Conservation (phyloP, 2,888 invertebrate species). For the Lypha dubia region DNA sequence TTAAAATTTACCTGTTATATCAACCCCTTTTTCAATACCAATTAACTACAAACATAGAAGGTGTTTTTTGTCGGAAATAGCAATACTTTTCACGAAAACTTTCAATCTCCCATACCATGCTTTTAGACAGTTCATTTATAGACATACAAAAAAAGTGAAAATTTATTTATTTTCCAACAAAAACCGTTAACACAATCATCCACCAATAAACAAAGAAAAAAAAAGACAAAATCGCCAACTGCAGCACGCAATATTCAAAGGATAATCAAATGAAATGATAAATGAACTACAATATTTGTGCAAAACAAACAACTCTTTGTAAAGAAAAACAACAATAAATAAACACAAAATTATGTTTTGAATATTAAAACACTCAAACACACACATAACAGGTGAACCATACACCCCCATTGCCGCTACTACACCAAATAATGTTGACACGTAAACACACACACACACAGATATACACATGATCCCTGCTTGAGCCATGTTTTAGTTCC, state of each 20-base stretch:
- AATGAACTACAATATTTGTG: constrained; percentile 51
- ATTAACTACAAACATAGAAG: constrained; percentile 35
- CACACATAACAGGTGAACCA: constrained; percentile 24
- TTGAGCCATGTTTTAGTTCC: constrained; percentile 41
- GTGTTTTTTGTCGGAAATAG: constrained; percentile 70
- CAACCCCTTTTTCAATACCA: constrained; percentile 54
- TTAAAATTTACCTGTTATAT: constrained; percentile 60
- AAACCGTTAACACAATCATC: constrained; percentile 62
- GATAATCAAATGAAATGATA: constrained; percentile 67
- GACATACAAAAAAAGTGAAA: constrained; percentile 59
- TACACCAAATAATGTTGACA: constrained; percentile 10
- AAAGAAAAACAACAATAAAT: constrained; percentile 33
- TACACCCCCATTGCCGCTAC: constrained; percentile 3
- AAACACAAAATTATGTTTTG: constrained; percentile 63
- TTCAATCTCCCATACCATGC: constrained; percentile 44
- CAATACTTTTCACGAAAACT: constrained; percentile 61
- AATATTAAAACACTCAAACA: constrained; percentile 42
- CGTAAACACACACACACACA: constrained; percentile 22
- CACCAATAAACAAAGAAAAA: constrained; percentile 48
- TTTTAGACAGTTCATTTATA: constrained; percentile 30
- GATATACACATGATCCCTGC: constrained; percentile 33
- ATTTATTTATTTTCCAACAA: constrained; percentile 63
- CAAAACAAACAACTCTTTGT: constrained; percentile 65
- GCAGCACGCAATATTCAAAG: constrained; percentile 70
- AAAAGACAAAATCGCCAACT: constrained; percentile 67